These are phyloP conservation scores for Mus spicilegus DNA, from an alignment of 2,113 vertebrate species.

Conservation along the genomic window DNA sequence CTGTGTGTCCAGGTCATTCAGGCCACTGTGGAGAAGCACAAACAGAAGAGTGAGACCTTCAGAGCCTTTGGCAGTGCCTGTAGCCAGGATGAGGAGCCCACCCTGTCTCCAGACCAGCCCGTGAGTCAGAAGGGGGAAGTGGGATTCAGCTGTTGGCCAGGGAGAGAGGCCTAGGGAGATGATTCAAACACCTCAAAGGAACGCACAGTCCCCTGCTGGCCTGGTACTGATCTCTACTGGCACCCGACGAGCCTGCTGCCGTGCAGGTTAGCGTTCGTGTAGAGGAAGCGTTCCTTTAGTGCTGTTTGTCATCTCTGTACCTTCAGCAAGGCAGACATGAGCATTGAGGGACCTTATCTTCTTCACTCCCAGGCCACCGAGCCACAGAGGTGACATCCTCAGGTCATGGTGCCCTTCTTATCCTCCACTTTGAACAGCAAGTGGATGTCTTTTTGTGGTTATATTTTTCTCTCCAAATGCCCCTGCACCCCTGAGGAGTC, in stretches of 20 bases:
- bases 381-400: no score
- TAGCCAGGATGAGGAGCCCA: slow-evolving; percentile 92
- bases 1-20: slow-evolving; percentile 90
- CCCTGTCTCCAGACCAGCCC: slow-evolving; percentile 88
- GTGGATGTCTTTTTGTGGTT: background rate
- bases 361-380: background rate
- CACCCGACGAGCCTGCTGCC: fast-evolving
- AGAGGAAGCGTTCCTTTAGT: no score
- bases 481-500: background rate
- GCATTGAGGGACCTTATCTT: background rate
- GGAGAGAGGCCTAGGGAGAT: background rate
- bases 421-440: background rate
- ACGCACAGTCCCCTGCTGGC: fast-evolving
- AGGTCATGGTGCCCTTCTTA: background rate
- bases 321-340: background rate
- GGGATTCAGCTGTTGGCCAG: background rate
- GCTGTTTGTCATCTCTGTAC: background rate
- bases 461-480: background rate
- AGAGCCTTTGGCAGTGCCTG: slow-evolving; percentile 94
- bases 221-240: background rate
- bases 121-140: slow-evolving; percentile 84
- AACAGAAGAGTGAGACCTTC: slow-evolving; percentile 97
- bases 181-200: background rate
- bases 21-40: slow-evolving; percentile 95
- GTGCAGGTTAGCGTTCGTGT: background rate